A percentile compares a stretch with the other conserved stretches of the same genome.
Evolutionary conservation across 1,140 invertebrate genomes (phyloP).

Genomic region (Drosophila arawakana): DNA sequence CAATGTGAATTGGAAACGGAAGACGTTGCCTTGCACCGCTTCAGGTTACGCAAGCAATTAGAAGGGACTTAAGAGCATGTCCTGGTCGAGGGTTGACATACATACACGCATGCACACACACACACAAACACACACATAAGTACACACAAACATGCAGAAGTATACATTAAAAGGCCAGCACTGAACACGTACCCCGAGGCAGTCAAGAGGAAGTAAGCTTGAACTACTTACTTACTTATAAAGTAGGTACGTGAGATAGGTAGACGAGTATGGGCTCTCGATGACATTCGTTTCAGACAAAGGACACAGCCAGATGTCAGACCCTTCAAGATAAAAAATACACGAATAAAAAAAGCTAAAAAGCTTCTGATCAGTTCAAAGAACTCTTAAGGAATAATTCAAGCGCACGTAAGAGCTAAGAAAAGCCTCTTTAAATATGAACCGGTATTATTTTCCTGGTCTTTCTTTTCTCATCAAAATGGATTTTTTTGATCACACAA

Average conservation of each 20-base stretch:
- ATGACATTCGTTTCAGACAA: slow-evolving; percentile 61
- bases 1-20: slow-evolving; percentile 36
- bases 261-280: slow-evolving; percentile 40
- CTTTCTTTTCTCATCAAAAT: slow-evolving; percentile 3
- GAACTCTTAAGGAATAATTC: slow-evolving; percentile 31
- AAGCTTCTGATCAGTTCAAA: slow-evolving; percentile 41
- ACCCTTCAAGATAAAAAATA: slow-evolving; percentile 8
- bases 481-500: neutral
- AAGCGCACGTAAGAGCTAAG: slow-evolving; percentile 34
- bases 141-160: too few species aligned
- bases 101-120: slow-evolving; percentile 7
- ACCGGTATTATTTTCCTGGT: neutral
- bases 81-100: slow-evolving; percentile 61
- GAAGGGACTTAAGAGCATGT: slow-evolving; percentile 62
- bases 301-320: slow-evolving; percentile 51
- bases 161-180: slow-evolving; percentile 66
- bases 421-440: slow-evolving; percentile 38
- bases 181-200: slow-evolving; percentile 36
- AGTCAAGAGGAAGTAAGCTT: slow-evolving; percentile 73
- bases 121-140: too few species aligned
- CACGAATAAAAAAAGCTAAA: slow-evolving; percentile 24
- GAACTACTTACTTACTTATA: slow-evolving; percentile 59
- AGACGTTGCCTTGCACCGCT: slow-evolving; percentile 44
- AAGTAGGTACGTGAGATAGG: slow-evolving; percentile 34
- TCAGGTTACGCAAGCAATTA: slow-evolving; percentile 80